A percentile compares a stretch with the other conserved stretches of the same genome.
Evolutionary conservation across 2,888 invertebrate species (phyloP).

Genomic region (Aquatica leii): DNA sequence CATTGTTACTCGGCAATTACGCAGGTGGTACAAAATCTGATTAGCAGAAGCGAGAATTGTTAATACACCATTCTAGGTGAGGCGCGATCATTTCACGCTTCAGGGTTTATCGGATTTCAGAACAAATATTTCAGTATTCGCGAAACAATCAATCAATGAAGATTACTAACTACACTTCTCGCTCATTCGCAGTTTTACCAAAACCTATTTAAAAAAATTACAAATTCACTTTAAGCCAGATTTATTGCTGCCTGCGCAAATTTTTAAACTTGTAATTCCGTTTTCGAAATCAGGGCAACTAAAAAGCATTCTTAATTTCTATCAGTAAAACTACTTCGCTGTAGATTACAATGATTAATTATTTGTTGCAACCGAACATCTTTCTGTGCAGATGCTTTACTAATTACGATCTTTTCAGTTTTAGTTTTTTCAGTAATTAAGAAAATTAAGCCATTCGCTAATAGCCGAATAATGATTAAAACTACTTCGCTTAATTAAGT

Average conservation of each 20-base stretch:
- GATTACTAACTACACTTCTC: conserved; percentile 29
- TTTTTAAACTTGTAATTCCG: conserved; percentile 16
- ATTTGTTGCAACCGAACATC: not conserved
- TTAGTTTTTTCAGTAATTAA: conserved; percentile 9
- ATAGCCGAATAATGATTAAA: not conserved
- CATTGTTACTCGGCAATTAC: conserved; percentile 49
- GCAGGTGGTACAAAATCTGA: conserved; percentile 50
- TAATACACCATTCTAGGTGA: conserved; percentile 41
- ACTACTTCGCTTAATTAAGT: conserved; percentile 12
- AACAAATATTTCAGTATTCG: conserved; percentile 31
- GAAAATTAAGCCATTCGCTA: conserved; percentile 8
- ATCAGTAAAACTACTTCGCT: conserved; percentile 10
- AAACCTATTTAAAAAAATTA: conserved; percentile 25
- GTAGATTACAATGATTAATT: conserved; percentile 9
- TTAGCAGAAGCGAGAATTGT: conserved; percentile 47
- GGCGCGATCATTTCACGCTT: conserved; percentile 32
- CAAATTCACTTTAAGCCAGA: conserved; percentile 34
- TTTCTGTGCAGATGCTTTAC: not conserved
- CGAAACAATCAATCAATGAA: conserved; percentile 36
- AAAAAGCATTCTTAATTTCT: conserved; percentile 14
- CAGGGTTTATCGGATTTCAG: conserved; percentile 32
- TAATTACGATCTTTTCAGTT: conserved; percentile 11
- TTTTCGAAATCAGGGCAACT: conserved; percentile 8
- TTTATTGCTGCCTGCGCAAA: conserved; percentile 27
- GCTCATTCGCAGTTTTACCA: conserved; percentile 11